Conservation (phyloP, 2,888 invertebrate species). For the Alloplasta piceator region DNA sequence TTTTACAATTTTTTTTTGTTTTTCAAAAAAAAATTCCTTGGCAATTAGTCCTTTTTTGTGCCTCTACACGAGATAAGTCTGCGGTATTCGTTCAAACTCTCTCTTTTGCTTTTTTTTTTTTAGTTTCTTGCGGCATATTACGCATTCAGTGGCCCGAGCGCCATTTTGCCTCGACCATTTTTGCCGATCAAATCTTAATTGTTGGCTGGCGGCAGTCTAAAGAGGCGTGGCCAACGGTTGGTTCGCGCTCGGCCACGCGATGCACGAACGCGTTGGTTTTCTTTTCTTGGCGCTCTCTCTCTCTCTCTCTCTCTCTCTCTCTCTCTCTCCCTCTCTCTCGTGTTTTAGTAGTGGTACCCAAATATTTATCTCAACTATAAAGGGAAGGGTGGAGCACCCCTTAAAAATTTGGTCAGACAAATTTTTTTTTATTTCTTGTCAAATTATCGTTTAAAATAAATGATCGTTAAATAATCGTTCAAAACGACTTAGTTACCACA, state of each 20-base stretch:
- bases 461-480: no score
- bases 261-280: constrained; percentile 81
- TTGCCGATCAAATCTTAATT: constrained; percentile 84
- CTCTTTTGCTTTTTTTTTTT: no score
- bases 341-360: no score
- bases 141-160: constrained; percentile 80
- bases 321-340: constrained; percentile 34
- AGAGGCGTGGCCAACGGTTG: constrained; percentile 82
- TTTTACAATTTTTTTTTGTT: no score
- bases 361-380: no score
- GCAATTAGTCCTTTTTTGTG: no score
- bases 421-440: no score
- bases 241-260: constrained; percentile 82
- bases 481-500: no score
- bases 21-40: no score
- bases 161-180: constrained; percentile 83
- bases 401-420: no score
- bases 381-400: no score
- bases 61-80: neutral
- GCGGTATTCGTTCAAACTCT: neutral
- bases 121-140: constrained; percentile 73
- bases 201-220: constrained; percentile 83
- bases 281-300: constrained; percentile 70
- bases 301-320: constrained; percentile 37
- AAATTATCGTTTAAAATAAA: no score